A percentile compares a stretch with the other conserved stretches of the same genome.
phyloP scores from a whole-genome alignment of 2,113 vertebrate species.

The Dipodomys stephensi region DNA sequence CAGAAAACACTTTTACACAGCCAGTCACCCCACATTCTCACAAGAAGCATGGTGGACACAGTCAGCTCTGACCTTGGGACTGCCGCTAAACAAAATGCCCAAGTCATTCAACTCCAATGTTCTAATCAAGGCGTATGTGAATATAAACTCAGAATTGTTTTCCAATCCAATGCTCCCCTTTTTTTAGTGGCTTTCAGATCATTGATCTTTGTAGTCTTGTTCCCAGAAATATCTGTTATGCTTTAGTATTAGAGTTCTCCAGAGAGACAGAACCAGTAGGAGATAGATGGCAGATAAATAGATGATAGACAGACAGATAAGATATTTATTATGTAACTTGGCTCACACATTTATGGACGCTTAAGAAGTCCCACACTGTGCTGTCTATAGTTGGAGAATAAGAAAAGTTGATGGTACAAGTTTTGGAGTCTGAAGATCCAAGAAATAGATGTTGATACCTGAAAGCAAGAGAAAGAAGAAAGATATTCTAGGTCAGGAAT shows the following conservation, averaged over 20 bases:
- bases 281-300: background rate
- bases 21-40: background rate
- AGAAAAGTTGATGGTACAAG: background rate
- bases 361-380: background rate
- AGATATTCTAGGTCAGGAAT: background rate
- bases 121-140: background rate
- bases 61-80: conserved; percentile 27
- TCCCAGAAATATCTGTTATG: background rate
- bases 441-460: background rate
- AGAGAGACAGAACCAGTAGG: background rate
- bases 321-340: background rate
- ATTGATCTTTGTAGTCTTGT: background rate
- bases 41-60: conserved; percentile 4
- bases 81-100: background rate
- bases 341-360: background rate
- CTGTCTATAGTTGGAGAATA: background rate
- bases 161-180: background rate
- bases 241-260: background rate
- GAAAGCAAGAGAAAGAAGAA: background rate
- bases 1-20: conserved; percentile 12
- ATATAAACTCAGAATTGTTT: conserved; percentile 45
- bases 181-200: conserved; percentile 19
- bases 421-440: background rate
- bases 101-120: conserved; percentile 30
- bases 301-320: background rate